Evolutionary conservation across 2,888 invertebrate species (phyloP), one percentile per base, ranked within the genome.

Genomic region (Bhutanitis thaidina): DNA sequence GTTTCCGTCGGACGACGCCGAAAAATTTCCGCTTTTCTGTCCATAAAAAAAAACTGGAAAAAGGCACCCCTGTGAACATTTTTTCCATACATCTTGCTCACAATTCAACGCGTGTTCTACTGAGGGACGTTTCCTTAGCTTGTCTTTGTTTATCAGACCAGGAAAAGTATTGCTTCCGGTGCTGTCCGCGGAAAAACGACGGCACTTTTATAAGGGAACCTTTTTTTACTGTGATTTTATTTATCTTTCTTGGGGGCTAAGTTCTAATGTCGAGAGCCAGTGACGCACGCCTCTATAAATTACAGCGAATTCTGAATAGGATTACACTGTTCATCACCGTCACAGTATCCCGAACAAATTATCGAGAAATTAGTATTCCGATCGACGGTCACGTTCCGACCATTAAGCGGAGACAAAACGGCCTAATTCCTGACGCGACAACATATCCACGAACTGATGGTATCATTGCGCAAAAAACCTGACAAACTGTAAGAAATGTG

Each of bases 391-490:
- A 89, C 88, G 88, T 89, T 86, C 71, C 69, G 71, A 75, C 82
- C 88, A 87, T 89, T 88, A 89, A 82, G 56, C 55, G 83, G 78
- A 86, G 87, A 87, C 87, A 88, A 87, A 88, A 86, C 83, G 72
- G 59, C 65, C 80, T 89, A 89, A 89, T 85, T 84, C 89, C 85
- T 77, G 71, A 74, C 73, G 70, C 73, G 77, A 77, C 76, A 73
- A 72, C 80, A 85, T 86, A 83, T 86, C 74, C 88, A 89, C 88
- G 89, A 79, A 84, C 79, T 64, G 34, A 12, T 40, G 72, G 65
- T 87, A 85, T 88, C 89, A 87, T 89, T 89, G 86, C 89, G 88
- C 88, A 89, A 89, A 89, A 85, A 84, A 83, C 73, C 59, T 55
- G 53, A 66, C 61, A 59, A 57, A 64, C 59, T 56, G 54, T 53